These are phyloP conservation scores for Leucoma salicis DNA, from an alignment of 2,888 invertebrate species.

Conservation along the genomic window DNA sequence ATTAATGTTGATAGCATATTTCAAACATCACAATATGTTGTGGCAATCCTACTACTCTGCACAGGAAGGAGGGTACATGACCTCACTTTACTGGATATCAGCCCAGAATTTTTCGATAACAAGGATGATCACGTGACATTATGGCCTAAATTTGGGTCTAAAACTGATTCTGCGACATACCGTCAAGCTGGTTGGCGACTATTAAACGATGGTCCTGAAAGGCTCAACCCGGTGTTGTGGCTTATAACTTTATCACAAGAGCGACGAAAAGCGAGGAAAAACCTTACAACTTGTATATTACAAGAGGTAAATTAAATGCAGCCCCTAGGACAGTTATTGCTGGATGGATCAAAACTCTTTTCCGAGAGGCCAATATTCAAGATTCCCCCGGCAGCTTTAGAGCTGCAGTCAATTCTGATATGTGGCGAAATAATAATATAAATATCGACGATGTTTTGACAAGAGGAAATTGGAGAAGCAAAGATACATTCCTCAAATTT, in stretches of 20 bases:
- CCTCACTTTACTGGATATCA: background rate
- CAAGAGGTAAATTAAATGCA: too few relatives aligned
- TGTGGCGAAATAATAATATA: background rate
- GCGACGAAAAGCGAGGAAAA: too few relatives aligned
- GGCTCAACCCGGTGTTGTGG: too few relatives aligned
- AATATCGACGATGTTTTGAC: background rate
- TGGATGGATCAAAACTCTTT: background rate
- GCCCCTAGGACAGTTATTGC: background rate
- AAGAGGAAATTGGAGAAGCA: background rate
- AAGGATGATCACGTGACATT: background rate
- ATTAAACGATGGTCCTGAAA: too few relatives aligned
- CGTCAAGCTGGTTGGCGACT: background rate
- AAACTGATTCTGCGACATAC: background rate
- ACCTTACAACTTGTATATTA: too few relatives aligned
- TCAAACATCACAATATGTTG: background rate
- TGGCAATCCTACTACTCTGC: background rate
- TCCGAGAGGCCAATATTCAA: background rate
- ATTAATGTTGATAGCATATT: background rate
- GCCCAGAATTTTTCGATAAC: background rate
- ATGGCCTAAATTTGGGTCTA: constrained; percentile 1
- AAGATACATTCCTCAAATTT: constrained; percentile 1
- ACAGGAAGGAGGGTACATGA: constrained; percentile 1
- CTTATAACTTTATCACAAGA: too few relatives aligned
- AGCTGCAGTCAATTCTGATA: background rate
- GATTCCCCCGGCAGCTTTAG: background rate